These are phyloP conservation scores for Pleuronectes platessa DNA, from an alignment of 2,113 vertebrate genomes.

Conservation along the genomic window DNA sequence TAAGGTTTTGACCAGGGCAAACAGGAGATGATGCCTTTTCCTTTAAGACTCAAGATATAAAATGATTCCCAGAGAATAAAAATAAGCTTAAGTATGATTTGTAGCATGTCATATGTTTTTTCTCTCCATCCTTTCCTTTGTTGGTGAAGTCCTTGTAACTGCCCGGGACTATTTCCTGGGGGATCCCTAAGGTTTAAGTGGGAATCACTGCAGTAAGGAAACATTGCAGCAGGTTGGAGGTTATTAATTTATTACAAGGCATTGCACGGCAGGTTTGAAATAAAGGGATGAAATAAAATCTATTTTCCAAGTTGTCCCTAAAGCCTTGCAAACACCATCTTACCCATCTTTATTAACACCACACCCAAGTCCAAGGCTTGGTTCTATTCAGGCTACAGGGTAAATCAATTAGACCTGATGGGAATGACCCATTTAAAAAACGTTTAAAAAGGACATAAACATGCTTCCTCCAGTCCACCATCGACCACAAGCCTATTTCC, in stretches of 20 bases:
- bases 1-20: no score
- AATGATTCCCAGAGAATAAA: neutral
- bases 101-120: no score
- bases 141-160: no score
- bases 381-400: neutral
- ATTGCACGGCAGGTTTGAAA: neutral
- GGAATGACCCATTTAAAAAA: neutral
- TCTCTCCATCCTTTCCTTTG: no score
- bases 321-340: neutral
- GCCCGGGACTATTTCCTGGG: no score
- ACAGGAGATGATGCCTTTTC: no score
- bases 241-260: neutral
- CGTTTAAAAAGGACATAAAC: neutral
- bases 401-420: neutral
- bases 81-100: no score
- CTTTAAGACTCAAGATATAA: neutral
- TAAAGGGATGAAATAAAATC: neutral
- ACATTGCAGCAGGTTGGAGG: neutral
- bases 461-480: neutral
- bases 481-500: conserved; percentile 12
- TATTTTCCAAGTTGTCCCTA: neutral
- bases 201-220: neutral
- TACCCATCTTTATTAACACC: neutral
- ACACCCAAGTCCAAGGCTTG: neutral
- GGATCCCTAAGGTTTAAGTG: no score